A percentile compares a stretch with the other conserved stretches of the same genome.
These are phyloP conservation scores for Bovichtus diacanthus DNA, from an alignment of 2,797 vertebrate species.

Conservation along the genomic window DNA sequence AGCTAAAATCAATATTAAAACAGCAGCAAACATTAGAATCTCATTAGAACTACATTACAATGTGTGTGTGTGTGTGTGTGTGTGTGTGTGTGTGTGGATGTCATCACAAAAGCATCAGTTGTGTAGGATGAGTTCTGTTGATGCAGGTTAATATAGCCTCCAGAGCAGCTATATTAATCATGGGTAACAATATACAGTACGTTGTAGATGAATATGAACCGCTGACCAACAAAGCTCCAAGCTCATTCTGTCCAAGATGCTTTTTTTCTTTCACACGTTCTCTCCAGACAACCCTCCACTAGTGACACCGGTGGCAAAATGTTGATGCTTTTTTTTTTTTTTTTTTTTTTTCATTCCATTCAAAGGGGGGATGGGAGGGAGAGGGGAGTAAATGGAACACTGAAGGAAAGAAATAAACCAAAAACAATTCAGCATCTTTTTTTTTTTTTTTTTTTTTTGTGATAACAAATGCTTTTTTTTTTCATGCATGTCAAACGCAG, in stretches of 20 bases:
- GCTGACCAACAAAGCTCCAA: constrained; percentile 70
- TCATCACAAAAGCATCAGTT: constrained; percentile 70
- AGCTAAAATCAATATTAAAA: constrained; percentile 22
- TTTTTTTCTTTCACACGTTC: constrained; percentile 67
- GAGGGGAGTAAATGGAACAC: constrained; percentile 75
- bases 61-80: constrained; percentile 18
- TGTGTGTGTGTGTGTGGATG: constrained; percentile 41
- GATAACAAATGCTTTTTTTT: constrained; percentile 49
- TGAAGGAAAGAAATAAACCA: constrained; percentile 68
- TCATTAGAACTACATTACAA: constrained; percentile 26
- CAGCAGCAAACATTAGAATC: constrained; percentile 44
- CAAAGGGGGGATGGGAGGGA: constrained; percentile 66
- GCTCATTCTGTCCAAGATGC: constrained; percentile 74
- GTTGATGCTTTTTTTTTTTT: constrained; percentile 67
- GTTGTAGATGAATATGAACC: constrained; percentile 73
- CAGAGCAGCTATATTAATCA: constrained; percentile 81
- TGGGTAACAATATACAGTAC: constrained; percentile 69
- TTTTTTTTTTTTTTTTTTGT: constrained; percentile 37
- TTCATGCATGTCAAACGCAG: constrained; percentile 87
- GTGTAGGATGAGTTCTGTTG: constrained; percentile 71
- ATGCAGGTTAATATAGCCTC: constrained; percentile 81
- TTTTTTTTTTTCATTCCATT: constrained; percentile 77
- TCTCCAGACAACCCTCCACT: constrained; percentile 72
- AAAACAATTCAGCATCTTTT: constrained; percentile 77
- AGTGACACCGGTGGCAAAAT: constrained; percentile 69